Evolutionary conservation across 2,888 invertebrate species (phyloP).

Genomic region (Temnothorax unifasciatus): DNA sequence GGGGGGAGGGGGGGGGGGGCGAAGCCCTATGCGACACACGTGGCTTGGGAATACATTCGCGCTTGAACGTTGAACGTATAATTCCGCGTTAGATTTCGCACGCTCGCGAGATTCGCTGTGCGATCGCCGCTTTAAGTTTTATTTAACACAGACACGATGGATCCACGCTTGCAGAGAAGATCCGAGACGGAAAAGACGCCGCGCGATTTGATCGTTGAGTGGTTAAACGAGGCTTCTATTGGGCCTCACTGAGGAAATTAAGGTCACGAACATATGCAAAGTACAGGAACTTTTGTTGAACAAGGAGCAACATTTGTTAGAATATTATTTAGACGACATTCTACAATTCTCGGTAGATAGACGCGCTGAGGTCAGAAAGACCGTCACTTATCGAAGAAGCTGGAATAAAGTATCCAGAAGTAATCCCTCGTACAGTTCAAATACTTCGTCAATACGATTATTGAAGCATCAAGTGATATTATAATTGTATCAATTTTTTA

Average conservation of each 20-base stretch:
- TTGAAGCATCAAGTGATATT: background rate
- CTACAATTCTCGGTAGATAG: slow-evolving; percentile 94
- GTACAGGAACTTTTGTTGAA: slow-evolving; percentile 94
- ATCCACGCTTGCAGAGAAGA: slow-evolving; percentile 83
- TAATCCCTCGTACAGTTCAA: slow-evolving; percentile 93
- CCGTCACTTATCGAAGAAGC: slow-evolving; percentile 97
- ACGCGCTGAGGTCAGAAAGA: slow-evolving; percentile 94
- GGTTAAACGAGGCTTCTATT: slow-evolving; percentile 92
- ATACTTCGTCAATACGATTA: slow-evolving; percentile 89
- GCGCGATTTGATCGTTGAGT: slow-evolving; percentile 88
- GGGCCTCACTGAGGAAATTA: slow-evolving; percentile 89
- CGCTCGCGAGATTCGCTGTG: background rate
- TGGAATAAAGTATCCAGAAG: slow-evolving; percentile 94
- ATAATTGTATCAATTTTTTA: too few species aligned
- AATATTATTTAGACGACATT: slow-evolving; percentile 95
- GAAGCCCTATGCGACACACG: slow-evolving; percentile 51
- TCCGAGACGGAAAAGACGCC: slow-evolving; percentile 80
- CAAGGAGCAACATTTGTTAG: slow-evolving; percentile 92
- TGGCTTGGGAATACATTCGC: slow-evolving; percentile 40
- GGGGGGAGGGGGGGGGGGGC: too few species aligned
- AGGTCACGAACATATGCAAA: slow-evolving; percentile 91
- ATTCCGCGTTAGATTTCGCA: slow-evolving; percentile 12
- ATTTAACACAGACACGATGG: slow-evolving; percentile 74
- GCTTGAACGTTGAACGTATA: slow-evolving; percentile 37
- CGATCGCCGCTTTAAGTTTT: slow-evolving; percentile 22